Conservation (phyloP, 30 jellyfish, hydroid and myxozoan genomes). For the Aurelia coerulea region DNA sequence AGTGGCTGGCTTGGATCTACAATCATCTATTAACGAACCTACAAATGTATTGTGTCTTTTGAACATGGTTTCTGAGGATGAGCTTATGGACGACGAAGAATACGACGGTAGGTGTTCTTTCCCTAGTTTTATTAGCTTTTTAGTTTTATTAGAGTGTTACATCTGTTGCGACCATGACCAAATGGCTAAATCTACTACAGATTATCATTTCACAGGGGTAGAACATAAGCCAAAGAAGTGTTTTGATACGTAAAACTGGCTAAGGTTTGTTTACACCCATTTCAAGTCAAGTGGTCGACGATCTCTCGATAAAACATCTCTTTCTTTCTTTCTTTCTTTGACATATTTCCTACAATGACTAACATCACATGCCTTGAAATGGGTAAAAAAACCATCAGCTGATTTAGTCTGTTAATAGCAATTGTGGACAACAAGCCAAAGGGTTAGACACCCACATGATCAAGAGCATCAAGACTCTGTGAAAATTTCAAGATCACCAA, state of each 20-base stretch:
- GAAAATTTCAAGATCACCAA: neutral
- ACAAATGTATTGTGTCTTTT: slow-evolving; percentile 91
- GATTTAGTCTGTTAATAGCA: neutral
- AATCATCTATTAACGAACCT: slow-evolving; percentile 66
- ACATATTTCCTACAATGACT: too few species aligned
- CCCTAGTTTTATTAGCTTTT: neutral
- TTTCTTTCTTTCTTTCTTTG: too few species aligned
- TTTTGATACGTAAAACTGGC: neutral
- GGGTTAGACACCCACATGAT: neutral
- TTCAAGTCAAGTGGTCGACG: neutral
- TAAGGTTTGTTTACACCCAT: too few species aligned
- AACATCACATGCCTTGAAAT: too few species aligned
- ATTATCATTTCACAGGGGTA: too few species aligned
- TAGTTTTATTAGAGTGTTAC: neutral
- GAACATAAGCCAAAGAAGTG: neutral
- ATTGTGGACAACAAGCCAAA: neutral
- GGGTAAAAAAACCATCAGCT: too few species aligned
- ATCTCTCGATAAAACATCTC: neutral
- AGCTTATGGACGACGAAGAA: slow-evolving; percentile 94
- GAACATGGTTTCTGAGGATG: slow-evolving; percentile 94
- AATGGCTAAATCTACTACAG: too few species aligned
- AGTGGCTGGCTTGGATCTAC: slow-evolving; percentile 92
- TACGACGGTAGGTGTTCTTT: slow-evolving; percentile 76
- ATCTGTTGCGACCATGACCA: too few species aligned
- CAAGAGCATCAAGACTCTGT: neutral